phyloP scores from a whole-genome alignment of 1,140 invertebrate genomes.

The Macrobrachium rosenbergii region DNA sequence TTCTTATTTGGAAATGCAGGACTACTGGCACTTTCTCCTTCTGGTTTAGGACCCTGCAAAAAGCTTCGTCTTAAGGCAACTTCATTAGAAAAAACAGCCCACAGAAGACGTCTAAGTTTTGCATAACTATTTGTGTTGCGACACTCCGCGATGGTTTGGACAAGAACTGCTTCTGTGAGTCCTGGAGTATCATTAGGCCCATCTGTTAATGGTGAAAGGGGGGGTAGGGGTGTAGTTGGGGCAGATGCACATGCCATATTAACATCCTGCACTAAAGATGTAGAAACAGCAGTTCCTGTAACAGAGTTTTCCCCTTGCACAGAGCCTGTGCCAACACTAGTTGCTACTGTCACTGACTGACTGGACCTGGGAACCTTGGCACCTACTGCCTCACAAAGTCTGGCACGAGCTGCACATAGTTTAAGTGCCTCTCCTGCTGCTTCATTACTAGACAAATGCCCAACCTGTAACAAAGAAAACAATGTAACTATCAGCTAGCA shows the following conservation, averaged over 20 bases:
- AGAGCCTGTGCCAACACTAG: slow-evolving; percentile 87
- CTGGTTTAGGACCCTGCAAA: slow-evolving; percentile 65
- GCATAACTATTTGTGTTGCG: slow-evolving; percentile 57
- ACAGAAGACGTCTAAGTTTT: slow-evolving; percentile 66
- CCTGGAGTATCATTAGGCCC: slow-evolving; percentile 23
- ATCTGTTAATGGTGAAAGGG: slow-evolving; percentile 28
- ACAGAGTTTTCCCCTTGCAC: slow-evolving; percentile 83
- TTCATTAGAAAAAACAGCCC: slow-evolving; percentile 76
- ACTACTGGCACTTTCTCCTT: slow-evolving; percentile 72
- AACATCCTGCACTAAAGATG: slow-evolving; percentile 74
- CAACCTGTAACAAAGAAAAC: slow-evolving; percentile 73
- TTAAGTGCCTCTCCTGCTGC: slow-evolving; percentile 89
- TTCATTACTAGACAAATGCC: slow-evolving; percentile 85
- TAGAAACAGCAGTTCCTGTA: slow-evolving; percentile 82
- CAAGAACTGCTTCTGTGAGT: slow-evolving; percentile 48
- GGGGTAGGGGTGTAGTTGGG: slow-evolving; percentile 31
- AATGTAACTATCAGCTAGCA: background rate
- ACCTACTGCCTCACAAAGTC: slow-evolving; percentile 82
- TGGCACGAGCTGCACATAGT: slow-evolving; percentile 86
- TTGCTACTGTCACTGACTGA: slow-evolving; percentile 78
- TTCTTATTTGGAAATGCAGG: slow-evolving; percentile 69
- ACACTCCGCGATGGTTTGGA: slow-evolving; percentile 50
- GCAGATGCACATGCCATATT: slow-evolving; percentile 50
- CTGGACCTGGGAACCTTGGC: slow-evolving; percentile 80
- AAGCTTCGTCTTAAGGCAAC: slow-evolving; percentile 59